Conservation (phyloP, 2,113 vertebrate genomes). For the Podiceps cristatus region DNA sequence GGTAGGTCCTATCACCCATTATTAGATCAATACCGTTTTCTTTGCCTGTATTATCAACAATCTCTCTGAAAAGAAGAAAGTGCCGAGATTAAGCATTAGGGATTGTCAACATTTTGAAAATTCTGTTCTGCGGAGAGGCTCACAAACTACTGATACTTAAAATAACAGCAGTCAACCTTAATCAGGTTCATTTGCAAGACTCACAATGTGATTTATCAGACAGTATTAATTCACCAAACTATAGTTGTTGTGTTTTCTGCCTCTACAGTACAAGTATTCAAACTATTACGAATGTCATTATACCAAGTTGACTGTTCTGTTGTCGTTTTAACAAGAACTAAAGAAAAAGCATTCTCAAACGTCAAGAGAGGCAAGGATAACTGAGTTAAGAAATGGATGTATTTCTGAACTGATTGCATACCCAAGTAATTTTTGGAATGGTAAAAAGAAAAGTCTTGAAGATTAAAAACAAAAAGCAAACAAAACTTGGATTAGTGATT, state of each 20-base stretch:
- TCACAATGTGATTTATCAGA: neutral
- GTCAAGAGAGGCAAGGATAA: neutral
- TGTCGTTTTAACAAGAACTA: neutral
- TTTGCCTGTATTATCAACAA: constrained; percentile 92
- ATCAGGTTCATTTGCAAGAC: neutral
- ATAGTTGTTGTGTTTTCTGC: neutral
- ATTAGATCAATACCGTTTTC: constrained; percentile 95
- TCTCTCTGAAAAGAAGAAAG: constrained; percentile 81
- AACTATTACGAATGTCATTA: neutral
- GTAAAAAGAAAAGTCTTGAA: neutral
- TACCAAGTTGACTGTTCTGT: neutral
- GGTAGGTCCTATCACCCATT: constrained; percentile 90
- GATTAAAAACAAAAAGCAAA: neutral
- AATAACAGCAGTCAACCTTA: neutral
- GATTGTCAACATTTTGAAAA: neutral
- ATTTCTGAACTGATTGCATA: neutral
- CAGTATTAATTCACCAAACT: neutral
- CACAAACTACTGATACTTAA: neutral
- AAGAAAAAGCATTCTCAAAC: neutral
- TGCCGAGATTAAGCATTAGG: neutral
- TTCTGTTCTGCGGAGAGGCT: neutral
- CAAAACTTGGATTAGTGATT: neutral
- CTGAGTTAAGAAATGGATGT: neutral
- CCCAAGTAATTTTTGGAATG: neutral
- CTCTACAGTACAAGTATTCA: neutral